Conservation (phyloP, 2,888 invertebrate species). For the Portevinia maculata region DNA sequence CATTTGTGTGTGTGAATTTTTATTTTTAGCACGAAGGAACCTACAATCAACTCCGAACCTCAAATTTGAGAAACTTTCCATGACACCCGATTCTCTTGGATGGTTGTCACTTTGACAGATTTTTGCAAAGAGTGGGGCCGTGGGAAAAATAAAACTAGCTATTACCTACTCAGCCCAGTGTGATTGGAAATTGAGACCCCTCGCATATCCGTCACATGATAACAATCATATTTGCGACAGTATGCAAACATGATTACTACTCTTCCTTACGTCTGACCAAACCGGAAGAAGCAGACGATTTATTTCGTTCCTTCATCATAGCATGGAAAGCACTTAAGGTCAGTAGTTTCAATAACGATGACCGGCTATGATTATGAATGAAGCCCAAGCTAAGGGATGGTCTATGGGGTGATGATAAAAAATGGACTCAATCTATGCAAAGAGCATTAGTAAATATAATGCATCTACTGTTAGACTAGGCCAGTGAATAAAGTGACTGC, state of each 20-base stretch:
- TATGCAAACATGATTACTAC: constrained; percentile 15
- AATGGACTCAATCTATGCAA: constrained; percentile 36
- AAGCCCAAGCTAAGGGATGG: constrained; percentile 4
- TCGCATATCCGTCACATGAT: constrained; percentile 43
- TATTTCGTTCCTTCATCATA: constrained; percentile 53
- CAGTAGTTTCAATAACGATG: constrained; percentile 53
- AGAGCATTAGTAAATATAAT: neutral
- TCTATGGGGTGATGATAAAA: constrained; percentile 5
- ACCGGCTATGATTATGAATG: constrained; percentile 33
- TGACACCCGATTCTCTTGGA: too few species aligned
- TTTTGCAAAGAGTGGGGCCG: too few species aligned
- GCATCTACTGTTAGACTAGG: constrained; percentile 19
- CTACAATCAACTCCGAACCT: too few species aligned
- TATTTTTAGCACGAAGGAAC: too few species aligned
- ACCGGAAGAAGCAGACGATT: constrained; percentile 48
- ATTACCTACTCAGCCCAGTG: too few species aligned
- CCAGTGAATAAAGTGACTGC: constrained; percentile 34
- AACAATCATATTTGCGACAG: constrained; percentile 39
- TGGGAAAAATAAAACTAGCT: too few species aligned
- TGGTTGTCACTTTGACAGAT: too few species aligned
- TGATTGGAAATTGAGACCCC: too few species aligned
- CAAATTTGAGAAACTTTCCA: too few species aligned
- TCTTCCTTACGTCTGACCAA: constrained; percentile 5
- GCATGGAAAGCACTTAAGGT: constrained; percentile 53
- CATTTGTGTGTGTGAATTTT: too few species aligned